Base-by-base conservation (phyloP, 2,888 invertebrate species). In the Drosophila paracracens region DNA sequence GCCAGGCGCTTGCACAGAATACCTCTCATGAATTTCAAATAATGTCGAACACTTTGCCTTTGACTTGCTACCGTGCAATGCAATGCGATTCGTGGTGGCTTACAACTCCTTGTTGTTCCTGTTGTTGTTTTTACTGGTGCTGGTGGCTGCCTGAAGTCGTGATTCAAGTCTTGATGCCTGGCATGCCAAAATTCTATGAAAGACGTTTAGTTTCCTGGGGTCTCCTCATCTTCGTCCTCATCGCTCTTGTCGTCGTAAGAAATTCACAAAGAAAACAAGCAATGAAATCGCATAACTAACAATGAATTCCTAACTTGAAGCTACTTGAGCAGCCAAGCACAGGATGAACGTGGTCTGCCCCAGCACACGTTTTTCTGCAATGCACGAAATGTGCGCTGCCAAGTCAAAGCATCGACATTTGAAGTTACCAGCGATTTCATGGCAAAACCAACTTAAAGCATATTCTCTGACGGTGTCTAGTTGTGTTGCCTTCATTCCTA, bases 11-110 rank as follows among this genome's bases (percentile, higher is more conserved):
- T 56, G 74, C 52, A 74, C 65, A 65, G 83, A 79, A 88, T 83
- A 81, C 80, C 87, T 82, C 76, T 81, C 88, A 88, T 88, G 86
- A 88, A 89, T 88, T 88, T 88, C 88, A 89, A 88, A 88, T 89
- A 88, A 86, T 88, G 83, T 88, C 81, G 82, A 89, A 88, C 89
- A 88, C 89, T 89, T 89, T 89, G 89, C 83, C 89, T 89, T 81
- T 79, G 87, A 83, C 83, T 83, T 81, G 79, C 63, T 70, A 76
- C 79, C 73, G 62, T 83, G 78, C 82, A 84, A 79, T 84, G 84
- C 79, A 67, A 82, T 84, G 81, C 81, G 83, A 74, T 79, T 77
- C 79, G 48, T 68, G 73, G 76, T 76, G 67, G 78, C 40, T 75
- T 61, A 38, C 50, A 35, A 52, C 48, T 64, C 33, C 62, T 66